Evolutionary conservation across 1,140 invertebrate species (phyloP), one percentile per base, ranked within the genome.

Genomic region (Procambarus clarkii): DNA sequence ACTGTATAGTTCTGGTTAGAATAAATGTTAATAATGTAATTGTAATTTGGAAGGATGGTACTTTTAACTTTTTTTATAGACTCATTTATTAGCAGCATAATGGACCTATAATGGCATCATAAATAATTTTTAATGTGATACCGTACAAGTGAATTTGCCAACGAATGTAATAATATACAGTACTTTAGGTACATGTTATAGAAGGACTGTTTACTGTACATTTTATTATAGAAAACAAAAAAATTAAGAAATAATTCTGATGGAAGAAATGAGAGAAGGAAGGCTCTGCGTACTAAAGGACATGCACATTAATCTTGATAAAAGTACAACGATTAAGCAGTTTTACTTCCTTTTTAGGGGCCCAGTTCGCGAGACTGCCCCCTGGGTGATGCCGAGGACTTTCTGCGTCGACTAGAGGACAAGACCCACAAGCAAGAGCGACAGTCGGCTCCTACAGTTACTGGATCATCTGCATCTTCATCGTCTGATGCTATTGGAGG

Each of bases 301-400:
- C 5, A 24, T 54, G 45, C 78, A 50, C 34, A 50, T 48, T 54
- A 50, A 4, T 13, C 9, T 18, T 24, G 71, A 60, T 60, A 15
- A 54, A 44, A 15, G n/a, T 58, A 77, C 85, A 76, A 74, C 44
- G 54, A 89, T 71, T 71, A 89, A 89, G 87, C 87, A 71, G 76
- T 89, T 89, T 89, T 82, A 82, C 64, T 89, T 89, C 80, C 80
- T 82, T 89, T 89, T 82, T 89, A 89, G 87, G 87, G 79, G 87
- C 80, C 48, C 79, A 58, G 78, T 45, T 64, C 79, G 80, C 87
- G 46, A 50, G 64, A 89, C 46, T 46, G 87, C 80, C 87, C 87
- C 64, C 79, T 82, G 64, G 85, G 85, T 18, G 79, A 89, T 83
- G 87, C 87, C 24, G 87, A 89, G 79, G 87, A 81, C 58, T 89